phyloP scores from a whole-genome alignment of 2,888 invertebrate species.

The Chymomyza caudatula region DNA sequence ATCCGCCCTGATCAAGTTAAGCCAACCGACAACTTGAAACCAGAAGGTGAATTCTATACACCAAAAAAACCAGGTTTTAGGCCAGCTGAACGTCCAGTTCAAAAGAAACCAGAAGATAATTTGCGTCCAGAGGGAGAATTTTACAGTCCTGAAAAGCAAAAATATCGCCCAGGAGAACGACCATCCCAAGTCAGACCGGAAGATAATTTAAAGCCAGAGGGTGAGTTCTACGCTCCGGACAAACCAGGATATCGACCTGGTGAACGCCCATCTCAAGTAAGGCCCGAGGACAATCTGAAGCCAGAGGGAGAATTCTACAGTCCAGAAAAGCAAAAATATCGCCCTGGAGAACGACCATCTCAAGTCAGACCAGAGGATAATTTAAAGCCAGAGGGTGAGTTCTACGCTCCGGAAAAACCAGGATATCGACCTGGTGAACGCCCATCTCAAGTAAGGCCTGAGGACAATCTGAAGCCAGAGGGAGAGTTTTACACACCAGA shows the following conservation, averaged over 20 bases:
- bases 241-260: slow-evolving; percentile 76
- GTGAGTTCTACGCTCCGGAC: slow-evolving; percentile 57
- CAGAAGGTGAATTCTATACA: slow-evolving; percentile 80
- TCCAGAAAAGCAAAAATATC: slow-evolving; percentile 78
- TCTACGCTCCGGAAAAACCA: slow-evolving; percentile 78
- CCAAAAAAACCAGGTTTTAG: slow-evolving; percentile 77
- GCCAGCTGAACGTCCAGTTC: slow-evolving; percentile 78
- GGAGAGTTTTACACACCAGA: slow-evolving; percentile 80
- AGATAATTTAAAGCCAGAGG: slow-evolving; percentile 74
- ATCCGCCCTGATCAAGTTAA: slow-evolving; percentile 38
- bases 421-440: slow-evolving; percentile 78
- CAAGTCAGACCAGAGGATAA: slow-evolving; percentile 80
- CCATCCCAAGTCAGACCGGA: slow-evolving; percentile 78
- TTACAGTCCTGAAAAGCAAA: slow-evolving; percentile 78
- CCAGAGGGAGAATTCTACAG: slow-evolving; percentile 70
- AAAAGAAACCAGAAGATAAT: slow-evolving; percentile 77
- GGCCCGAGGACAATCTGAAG: slow-evolving; percentile 81
- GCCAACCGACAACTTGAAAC: slow-evolving; percentile 64
- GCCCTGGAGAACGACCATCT: slow-evolving; percentile 78
- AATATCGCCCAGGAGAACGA: slow-evolving; percentile 78
- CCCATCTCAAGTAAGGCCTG: slow-evolving; percentile 79
- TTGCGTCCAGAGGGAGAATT: slow-evolving; percentile 81
- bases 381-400: slow-evolving; percentile 76
- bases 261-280: slow-evolving; percentile 78
- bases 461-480: slow-evolving; percentile 77